Percentiles rank a stretch among this genome's conserved stretches.
phyloP scores from a whole-genome alignment of 2,113 vertebrate genomes.

The Raja brachyura region DNA sequence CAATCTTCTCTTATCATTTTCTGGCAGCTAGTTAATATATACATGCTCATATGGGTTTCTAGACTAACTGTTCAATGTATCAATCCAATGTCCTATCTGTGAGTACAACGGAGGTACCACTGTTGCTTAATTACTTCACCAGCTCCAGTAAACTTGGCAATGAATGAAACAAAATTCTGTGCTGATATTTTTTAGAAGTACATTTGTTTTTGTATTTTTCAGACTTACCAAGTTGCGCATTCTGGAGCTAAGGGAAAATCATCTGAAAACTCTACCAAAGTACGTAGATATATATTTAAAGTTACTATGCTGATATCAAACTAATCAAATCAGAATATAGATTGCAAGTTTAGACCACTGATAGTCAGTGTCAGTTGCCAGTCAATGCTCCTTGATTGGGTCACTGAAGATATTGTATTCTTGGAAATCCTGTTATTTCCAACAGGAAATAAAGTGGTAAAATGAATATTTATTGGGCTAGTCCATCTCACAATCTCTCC shows the following conservation, averaged over 20 bases:
- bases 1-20: not conserved
- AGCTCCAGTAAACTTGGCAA: not conserved
- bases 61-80: not conserved
- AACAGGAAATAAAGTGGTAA: too few relatives aligned
- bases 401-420: too few relatives aligned
- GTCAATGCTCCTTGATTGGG: too few relatives aligned
- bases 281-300: slow-evolving; percentile 58
- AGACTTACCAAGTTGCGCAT: slow-evolving; percentile 97
- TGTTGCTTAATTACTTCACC: not conserved
- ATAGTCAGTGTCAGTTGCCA: too few relatives aligned
- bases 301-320: not conserved
- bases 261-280: slow-evolving; percentile 99
- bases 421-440: too few relatives aligned
- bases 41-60: not conserved
- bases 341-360: too few relatives aligned
- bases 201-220: slow-evolving; percentile 40
- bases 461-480: too few relatives aligned
- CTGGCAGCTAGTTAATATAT: not conserved
- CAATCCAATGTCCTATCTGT: not conserved
- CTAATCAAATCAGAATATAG: too few relatives aligned
- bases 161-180: not conserved
- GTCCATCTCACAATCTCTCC: too few relatives aligned
- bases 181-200: not conserved
- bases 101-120: not conserved
- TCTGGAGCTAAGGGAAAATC: slow-evolving; percentile 95